Evolutionary conservation across 2,113 vertebrate species (phyloP), one percentile per base, ranked within the genome.

Genomic region (Rutilus rutilus): DNA sequence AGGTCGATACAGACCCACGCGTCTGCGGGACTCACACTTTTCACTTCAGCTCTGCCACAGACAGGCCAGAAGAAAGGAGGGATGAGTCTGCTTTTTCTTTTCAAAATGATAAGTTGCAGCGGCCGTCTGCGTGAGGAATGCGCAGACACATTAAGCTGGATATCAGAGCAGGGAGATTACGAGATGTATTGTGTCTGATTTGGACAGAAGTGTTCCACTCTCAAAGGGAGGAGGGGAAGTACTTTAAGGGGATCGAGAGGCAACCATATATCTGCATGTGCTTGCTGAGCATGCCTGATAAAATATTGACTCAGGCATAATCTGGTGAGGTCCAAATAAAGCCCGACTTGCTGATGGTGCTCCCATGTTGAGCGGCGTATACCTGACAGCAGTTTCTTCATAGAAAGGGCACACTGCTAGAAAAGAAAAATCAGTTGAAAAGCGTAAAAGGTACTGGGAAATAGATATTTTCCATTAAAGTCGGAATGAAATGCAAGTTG

Each of bases 241-340:
- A 42, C 47, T 85, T 78, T 78, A 85, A 85, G 60, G 62, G 60
- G 23, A 85, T 78, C 64, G 36, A 57, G 76, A 78, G n/a, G 65
- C 84, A 60, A 59, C n/a, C 42, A 81, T 79, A 59, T 82, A 82
- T 82, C 62, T 69, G 80, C 60, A 82, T 52, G 80, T 23, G 45
- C 80, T 71, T 82, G 80, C 80, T 92, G 91, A 90, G 92, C 92
- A 91, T 92, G 91, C 91, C 93, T 92, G 92, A 94, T 93, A 93
- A 93, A 94, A 93, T 93, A 94, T 92, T 94, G 92, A 71, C 92
- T 91, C 90, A 82, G 89, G 90, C 92, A 92, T 94, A 92, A 94
- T 93, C 89, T 85, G 90, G 86, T 88, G 90, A 78, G 91, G 91
- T 93, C 92, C 93, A 92, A 93, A 93, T 88, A 87, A 91, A 89